phyloP scores from a whole-genome alignment of 1,140 invertebrate genomes.

The Agrypnia vestita region DNA sequence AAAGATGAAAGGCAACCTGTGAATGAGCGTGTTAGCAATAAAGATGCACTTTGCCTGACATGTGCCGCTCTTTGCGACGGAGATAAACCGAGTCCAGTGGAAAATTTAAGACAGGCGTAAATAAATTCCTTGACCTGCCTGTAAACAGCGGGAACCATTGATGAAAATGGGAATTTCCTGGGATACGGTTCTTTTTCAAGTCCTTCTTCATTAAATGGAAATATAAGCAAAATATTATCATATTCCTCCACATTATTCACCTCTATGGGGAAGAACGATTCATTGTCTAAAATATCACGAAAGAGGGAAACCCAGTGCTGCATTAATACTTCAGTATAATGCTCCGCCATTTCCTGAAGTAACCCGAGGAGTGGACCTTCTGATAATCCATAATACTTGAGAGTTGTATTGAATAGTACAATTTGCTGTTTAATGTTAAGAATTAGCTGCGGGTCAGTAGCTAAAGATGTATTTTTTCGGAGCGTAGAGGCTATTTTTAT shows the following conservation, averaged over 20 bases:
- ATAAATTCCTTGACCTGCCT: constrained; percentile 98
- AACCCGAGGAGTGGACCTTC: constrained; percentile 92
- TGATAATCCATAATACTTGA: constrained; percentile 93
- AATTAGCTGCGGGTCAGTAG: constrained; percentile 94
- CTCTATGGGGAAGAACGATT: constrained; percentile 94
- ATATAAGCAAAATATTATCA: constrained; percentile 86
- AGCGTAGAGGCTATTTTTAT: constrained; percentile 90
- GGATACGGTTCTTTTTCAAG: constrained; percentile 89
- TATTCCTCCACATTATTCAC: constrained; percentile 88
- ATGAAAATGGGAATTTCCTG: constrained; percentile 94
- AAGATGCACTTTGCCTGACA: constrained; percentile 95
- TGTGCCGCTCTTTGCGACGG: constrained; percentile 96
- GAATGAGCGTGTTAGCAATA: constrained; percentile 92
- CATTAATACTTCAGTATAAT: constrained; percentile 97
- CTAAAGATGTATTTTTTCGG: constrained; percentile 90
- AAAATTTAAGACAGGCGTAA: constrained; percentile 96
- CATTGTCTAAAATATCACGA: constrained; percentile 93
- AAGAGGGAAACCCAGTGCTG: constrained; percentile 97
- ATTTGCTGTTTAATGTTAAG: constrained; percentile 97
- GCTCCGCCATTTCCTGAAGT: constrained; percentile 95
- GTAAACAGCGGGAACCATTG: constrained; percentile 97
- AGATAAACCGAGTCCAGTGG: constrained; percentile 93
- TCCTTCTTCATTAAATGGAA: constrained; percentile 91
- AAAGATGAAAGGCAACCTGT: constrained; percentile 93
- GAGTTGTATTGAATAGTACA: constrained; percentile 94